A percentile compares a stretch with the other conserved stretches of the same genome.
Conservation (phyloP, 2,797 vertebrate genomes). For the Pantherophis alleghaniensis region DNA sequence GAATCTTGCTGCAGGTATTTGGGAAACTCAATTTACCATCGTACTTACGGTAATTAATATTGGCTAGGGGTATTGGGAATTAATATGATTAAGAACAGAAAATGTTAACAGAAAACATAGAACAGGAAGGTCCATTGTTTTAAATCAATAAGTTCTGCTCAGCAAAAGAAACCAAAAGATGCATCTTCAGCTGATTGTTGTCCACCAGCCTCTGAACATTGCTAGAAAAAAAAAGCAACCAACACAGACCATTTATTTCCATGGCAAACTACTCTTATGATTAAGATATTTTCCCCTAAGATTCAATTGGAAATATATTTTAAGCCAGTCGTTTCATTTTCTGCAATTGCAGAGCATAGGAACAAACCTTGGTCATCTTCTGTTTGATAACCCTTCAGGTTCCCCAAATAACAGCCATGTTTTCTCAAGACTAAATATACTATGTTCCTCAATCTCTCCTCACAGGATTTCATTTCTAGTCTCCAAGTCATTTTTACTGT, state of each 20-base stretch:
- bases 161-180: background rate
- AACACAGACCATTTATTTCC: background rate
- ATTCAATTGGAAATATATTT: background rate
- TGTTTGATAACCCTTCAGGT: background rate
- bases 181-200: background rate
- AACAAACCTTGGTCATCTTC: background rate
- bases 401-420: background rate
- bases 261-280: background rate
- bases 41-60: background rate
- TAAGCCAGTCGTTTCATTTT: background rate
- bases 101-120: background rate
- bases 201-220: background rate
- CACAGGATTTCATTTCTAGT: background rate
- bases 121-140: background rate
- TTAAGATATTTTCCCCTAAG: background rate
- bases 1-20: background rate
- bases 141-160: background rate
- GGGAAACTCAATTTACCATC: background rate
- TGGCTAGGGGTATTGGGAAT: background rate
- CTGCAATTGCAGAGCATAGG: background rate
- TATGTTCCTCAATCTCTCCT: background rate
- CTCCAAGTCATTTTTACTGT: background rate
- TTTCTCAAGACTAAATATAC: background rate
- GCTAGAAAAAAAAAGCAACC: background rate
- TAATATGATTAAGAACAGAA: background rate